Evolutionary conservation across 2,888 invertebrate genomes (phyloP).

Genomic region (Colostygia pectinataria): DNA sequence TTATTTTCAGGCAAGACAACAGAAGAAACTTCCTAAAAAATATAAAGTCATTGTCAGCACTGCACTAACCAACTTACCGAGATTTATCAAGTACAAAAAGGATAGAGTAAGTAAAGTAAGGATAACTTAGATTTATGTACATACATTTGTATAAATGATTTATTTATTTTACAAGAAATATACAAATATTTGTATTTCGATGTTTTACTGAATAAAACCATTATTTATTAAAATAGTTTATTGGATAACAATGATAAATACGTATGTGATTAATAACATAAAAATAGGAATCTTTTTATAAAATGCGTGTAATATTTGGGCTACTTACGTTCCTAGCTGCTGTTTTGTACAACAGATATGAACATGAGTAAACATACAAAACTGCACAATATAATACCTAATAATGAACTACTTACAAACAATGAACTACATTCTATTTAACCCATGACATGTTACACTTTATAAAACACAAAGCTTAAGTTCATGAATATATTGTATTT

Average conservation of each 20-base stretch:
- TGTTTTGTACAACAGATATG: neutral
- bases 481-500: constrained; percentile 8
- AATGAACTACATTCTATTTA: constrained; percentile 7
- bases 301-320: constrained; percentile 20
- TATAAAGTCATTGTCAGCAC: constrained; percentile 88
- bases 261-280: constrained; percentile 35
- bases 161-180: constrained; percentile 21
- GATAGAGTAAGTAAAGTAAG: constrained; percentile 62
- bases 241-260: constrained; percentile 57
- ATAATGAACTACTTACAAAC: neutral
- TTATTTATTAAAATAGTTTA: constrained; percentile 50
- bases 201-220: constrained; percentile 19
- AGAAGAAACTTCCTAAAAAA: constrained; percentile 85
- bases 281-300: constrained; percentile 53
- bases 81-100: constrained; percentile 88
- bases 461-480: constrained; percentile 11
- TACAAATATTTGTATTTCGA: constrained; percentile 14
- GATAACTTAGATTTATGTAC: constrained; percentile 25
- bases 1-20: constrained; percentile 83
- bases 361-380: constrained; percentile 2
- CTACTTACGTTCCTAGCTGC: neutral
- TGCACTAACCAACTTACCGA: constrained; percentile 85
- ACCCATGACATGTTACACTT: constrained; percentile 20
- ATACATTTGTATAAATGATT: constrained; percentile 12
- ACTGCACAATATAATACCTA: too few species aligned